Evolutionary conservation across 92 coral and sea anemone genomes (phyloP), one percentile per base, ranked within the genome.

Genomic region (Epizoanthus rinbou): DNA sequence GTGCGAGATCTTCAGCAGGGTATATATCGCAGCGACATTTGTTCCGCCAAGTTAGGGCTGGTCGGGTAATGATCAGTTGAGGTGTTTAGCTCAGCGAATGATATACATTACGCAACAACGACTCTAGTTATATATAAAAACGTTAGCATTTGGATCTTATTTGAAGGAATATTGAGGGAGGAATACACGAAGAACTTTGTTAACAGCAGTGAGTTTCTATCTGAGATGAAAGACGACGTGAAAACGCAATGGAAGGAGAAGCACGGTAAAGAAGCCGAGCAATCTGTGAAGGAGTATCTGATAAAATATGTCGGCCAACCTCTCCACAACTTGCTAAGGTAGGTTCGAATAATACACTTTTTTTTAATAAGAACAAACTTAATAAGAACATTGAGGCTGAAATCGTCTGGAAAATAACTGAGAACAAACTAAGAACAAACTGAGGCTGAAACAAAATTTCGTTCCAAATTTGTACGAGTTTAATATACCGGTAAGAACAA

Each of bases 291-390:
- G 22, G 84, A 86, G 28, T 87, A 85, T 41, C 64, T 93, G 39
- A 35, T 95, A 22, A 91, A 93, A 21, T 90, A 87, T 72, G 79
- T 95, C 39, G 98, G 98, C 8, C 83, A 84, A 86, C 97, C 98
- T 1, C 84, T 95, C 28, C 80, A 87, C 21, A 82, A 73, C 31
- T 78, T 95, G 15, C 80, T 95, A 86, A 88, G 80, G 90, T 95
- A 17, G 41, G 80, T 57, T 21, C n/a, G 8, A 52, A 11, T 25
- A 70, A 64, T 28, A 28, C 31, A n/a, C n/a, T n/a, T n/a, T n/a
- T n/a, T n/a, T n/a, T n/a, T n/a, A n/a, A n/a, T n/a, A n/a, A n/a
- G n/a, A n/a, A n/a, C n/a, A n/a, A n/a, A n/a, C n/a, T n/a, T n/a
- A n/a, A n/a, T n/a, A n/a, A n/a, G n/a, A n/a, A n/a, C n/a, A n/a